Evolutionary conservation across 2,888 invertebrate species (phyloP).

Genomic region (Tetropium fuscum): DNA sequence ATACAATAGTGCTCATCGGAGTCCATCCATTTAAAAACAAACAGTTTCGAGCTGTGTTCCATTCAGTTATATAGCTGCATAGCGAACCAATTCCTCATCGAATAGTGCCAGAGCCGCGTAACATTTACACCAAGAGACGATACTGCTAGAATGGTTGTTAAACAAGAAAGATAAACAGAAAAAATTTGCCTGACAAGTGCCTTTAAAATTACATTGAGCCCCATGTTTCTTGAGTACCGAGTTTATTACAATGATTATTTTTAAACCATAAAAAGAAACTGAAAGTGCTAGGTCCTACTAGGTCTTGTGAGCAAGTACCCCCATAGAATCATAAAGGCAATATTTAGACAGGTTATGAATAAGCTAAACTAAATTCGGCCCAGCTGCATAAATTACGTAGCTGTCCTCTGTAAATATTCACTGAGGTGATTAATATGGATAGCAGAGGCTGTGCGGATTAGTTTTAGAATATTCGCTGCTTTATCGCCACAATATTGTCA

Average conservation of each 20-base stretch:
- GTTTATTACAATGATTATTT: no score
- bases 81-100: conserved; percentile 18
- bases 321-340: not conserved
- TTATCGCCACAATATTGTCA: not conserved
- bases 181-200: no score
- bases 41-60: conserved; percentile 16
- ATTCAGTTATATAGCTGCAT: conserved; percentile 18
- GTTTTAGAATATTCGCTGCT: conserved; percentile 6
- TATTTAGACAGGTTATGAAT: conserved; percentile 22
- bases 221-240: no score
- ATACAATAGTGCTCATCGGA: conserved; percentile 12
- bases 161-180: no score
- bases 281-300: no score
- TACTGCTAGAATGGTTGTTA: no score
- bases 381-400: conserved; percentile 17
- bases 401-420: conserved; percentile 23
- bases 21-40: conserved; percentile 16
- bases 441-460: conserved; percentile 8
- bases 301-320: not conserved
- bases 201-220: no score
- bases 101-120: no score
- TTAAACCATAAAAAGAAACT: no score
- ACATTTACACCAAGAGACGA: no score
- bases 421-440: conserved; percentile 15
- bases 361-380: conserved; percentile 12